Evolutionary conservation across 1,140 invertebrate species (phyloP), one percentile per base, ranked within the genome.

Genomic region (Panulirus ornatus): DNA sequence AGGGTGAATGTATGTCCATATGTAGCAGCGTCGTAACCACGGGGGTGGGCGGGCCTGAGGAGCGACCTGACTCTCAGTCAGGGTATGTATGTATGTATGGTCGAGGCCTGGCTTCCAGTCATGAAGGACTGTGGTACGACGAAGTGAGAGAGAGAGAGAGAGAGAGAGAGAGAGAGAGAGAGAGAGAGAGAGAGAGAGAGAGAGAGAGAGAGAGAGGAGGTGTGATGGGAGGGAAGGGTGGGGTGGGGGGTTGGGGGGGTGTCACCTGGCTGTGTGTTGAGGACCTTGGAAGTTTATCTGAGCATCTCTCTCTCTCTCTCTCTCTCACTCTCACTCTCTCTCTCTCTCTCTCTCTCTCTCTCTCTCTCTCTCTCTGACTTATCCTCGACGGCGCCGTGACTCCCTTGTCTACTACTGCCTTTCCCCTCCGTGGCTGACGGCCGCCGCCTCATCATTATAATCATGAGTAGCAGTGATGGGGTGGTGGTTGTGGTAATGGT

Each of bases 261-360:
- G 54, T 8, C 44, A 47, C 8, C 8, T 8, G n/a, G n/a, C n/a
- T n/a, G n/a, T n/a, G n/a, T n/a, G n/a, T n/a, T n/a, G n/a, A n/a
- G n/a, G n/a, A n/a, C n/a, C n/a, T n/a, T n/a, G n/a, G n/a, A n/a
- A n/a, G n/a, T n/a, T n/a, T n/a, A n/a, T n/a, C n/a, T n/a, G n/a
- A n/a, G n/a, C n/a, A n/a, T n/a, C 63, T 22, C 63, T 34, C 63
- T 66, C 63, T 22, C 63, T 66, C 63, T 19, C 63, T 66, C 63
- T 34, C 63, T 66, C 63, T 34, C 63, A 38, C 36, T n/a, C 73
- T 40, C 38, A 14, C 73, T 16, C 73, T 36, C 73, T 19, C 73
- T 14, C 73, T 19, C 63, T 5, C 38, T 36, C n/a, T 30, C 73
- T 22, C 19, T 40, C 38, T 42, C 38, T 19, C n/a, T 42, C 42